These are phyloP conservation scores for Argyresthia goedartella DNA, from an alignment of 2,888 invertebrate species.

Conservation along the genomic window DNA sequence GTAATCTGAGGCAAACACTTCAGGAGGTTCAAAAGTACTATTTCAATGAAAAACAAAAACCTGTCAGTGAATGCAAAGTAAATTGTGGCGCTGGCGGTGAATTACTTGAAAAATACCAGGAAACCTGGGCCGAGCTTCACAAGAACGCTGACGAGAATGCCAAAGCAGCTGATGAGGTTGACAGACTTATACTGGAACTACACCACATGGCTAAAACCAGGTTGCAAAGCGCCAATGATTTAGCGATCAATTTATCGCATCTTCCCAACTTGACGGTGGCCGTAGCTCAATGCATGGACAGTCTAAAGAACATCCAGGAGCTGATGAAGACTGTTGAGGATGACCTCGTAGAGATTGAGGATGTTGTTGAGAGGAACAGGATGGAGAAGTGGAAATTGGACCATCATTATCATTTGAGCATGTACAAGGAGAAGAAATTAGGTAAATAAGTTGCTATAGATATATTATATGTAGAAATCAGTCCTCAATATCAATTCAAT, in stretches of 20 bases:
- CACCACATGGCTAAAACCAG: conserved; percentile 36
- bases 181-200: conserved; percentile 45
- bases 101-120: conserved; percentile 77
- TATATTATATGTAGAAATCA: too few relatives aligned
- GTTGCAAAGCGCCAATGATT: conserved; percentile 42
- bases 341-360: conserved; percentile 74
- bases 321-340: conserved; percentile 75
- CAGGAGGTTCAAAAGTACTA: conserved; percentile 58
- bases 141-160: conserved; percentile 78
- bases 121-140: conserved; percentile 79
- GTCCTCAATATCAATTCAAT: too few relatives aligned
- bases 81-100: conserved; percentile 76
- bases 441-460: conserved; percentile 64
- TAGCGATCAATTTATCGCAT: conserved; percentile 40
- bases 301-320: conserved; percentile 64
- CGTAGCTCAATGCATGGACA: conserved; percentile 63
- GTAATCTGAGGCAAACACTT: conserved; percentile 48
- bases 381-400: conserved; percentile 79
- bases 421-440: conserved; percentile 80
- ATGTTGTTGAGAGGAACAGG: conserved; percentile 77
- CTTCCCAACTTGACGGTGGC: conserved; percentile 49
- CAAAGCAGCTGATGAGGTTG: conserved; percentile 67
- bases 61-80: conserved; percentile 40
- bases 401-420: conserved; percentile 77
- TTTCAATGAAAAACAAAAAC: conserved; percentile 52